These are phyloP conservation scores for Gymnothorax javanicus DNA, from an alignment of 2,797 vertebrate genomes.

Conservation along the genomic window DNA sequence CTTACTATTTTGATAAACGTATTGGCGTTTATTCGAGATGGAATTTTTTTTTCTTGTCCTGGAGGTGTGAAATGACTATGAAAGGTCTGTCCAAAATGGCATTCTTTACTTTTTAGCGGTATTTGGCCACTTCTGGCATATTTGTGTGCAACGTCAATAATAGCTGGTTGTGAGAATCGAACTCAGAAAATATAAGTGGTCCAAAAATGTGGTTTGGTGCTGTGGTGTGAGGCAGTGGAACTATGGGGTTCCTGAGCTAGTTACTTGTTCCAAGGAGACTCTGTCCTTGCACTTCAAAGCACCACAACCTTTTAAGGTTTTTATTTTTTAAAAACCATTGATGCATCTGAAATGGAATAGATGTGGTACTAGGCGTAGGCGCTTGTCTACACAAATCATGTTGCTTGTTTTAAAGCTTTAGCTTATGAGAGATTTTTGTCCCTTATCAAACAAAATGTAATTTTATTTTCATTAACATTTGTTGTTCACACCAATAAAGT, in stretches of 20 bases:
- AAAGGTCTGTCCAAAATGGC: not conserved
- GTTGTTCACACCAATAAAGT: not conserved
- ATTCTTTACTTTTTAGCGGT: not conserved
- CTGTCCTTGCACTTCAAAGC: not conserved
- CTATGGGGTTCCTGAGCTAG: not conserved
- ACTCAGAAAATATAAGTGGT: not conserved
- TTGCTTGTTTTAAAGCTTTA: conserved; percentile 29
- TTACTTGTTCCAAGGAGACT: not conserved
- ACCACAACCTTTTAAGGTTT: not conserved
- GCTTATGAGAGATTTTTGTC: not conserved
- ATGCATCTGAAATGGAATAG: not conserved
- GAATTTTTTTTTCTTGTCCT: not conserved
- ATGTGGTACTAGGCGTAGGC: conserved; percentile 7
- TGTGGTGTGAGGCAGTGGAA: not conserved
- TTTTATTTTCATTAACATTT: not conserved
- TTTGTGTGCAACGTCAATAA: not conserved
- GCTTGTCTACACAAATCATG: conserved; percentile 6
- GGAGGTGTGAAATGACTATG: not conserved
- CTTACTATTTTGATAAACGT: conserved; percentile 77
- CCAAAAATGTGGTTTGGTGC: not conserved
- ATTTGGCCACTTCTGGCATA: not conserved
- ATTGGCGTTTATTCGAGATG: conserved; percentile 14
- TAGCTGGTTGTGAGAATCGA: not conserved
- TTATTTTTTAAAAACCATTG: not conserved
- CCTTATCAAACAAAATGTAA: not conserved